Conservation (phyloP, 2,888 invertebrate species). For the Osedax fenrisi region DNA sequence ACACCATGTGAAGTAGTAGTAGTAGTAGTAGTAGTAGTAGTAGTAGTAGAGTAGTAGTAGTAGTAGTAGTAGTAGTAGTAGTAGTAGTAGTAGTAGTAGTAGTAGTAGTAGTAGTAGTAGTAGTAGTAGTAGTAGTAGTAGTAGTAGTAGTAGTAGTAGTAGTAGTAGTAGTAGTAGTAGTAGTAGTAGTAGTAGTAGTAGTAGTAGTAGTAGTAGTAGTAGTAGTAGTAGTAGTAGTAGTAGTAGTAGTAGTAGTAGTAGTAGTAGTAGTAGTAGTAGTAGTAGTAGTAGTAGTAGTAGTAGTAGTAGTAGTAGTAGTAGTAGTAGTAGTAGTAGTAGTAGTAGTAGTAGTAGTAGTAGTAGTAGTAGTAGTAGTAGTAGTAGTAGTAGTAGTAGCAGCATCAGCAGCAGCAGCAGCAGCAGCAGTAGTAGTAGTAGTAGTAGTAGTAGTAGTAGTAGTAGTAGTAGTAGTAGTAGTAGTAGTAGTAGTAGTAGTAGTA, state of each 20-base stretch:
- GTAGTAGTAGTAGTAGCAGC: neutral
- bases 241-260: no score
- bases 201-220: neutral
- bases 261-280: slow-evolving; percentile 2
- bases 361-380: neutral
- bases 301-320: neutral
- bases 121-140: neutral
- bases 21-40: neutral
- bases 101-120: neutral
- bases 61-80: slow-evolving; percentile 2
- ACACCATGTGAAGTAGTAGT: neutral
- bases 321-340: neutral
- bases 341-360: no score
- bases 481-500: neutral
- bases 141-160: neutral
- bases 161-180: neutral
- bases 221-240: neutral
- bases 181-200: neutral
- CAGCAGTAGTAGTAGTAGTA: no score
- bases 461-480: neutral
- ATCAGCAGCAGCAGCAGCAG: no score
- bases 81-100: neutral
- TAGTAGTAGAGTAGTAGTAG: neutral
- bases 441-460: neutral
- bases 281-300: slow-evolving; percentile 2